phyloP scores from a whole-genome alignment of 2,797 vertebrate genomes.

The Petrocephalus schoutedeni region DNA sequence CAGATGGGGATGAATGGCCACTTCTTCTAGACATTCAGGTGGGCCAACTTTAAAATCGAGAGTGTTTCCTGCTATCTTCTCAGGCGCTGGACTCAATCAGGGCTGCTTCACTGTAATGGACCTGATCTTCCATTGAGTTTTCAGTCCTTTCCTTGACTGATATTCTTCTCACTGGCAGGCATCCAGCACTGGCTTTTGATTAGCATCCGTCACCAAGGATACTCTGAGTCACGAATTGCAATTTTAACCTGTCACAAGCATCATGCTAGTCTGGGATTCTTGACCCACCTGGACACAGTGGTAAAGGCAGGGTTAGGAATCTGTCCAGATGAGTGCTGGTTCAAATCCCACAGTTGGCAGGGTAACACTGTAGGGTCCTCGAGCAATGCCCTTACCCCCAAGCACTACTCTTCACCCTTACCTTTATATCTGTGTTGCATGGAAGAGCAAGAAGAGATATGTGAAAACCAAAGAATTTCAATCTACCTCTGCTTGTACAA shows the following conservation, averaged over 20 bases:
- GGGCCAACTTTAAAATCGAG: background rate
- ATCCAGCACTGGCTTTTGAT: background rate
- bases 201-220: background rate
- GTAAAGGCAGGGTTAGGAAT: background rate
- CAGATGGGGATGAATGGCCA: background rate
- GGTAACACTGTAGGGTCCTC: background rate
- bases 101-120: background rate
- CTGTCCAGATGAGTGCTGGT: background rate
- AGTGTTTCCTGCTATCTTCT: background rate
- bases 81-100: background rate
- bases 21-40: background rate
- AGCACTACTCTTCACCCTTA: background rate
- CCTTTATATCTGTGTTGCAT: background rate
- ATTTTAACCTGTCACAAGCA: background rate
- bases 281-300: background rate
- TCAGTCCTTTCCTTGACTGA: background rate
- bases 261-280: background rate
- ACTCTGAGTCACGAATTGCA: background rate
- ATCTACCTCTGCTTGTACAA: background rate
- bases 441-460: background rate
- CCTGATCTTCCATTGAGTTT: background rate
- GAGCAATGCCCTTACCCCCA: background rate
- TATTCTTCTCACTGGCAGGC: background rate
- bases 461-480: background rate
- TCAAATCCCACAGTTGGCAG: background rate